Percentiles rank a stretch among this genome's conserved stretches.
phyloP scores from a whole-genome alignment of 2,113 vertebrate genomes.

The Poeciliopsis retropinna region DNA sequence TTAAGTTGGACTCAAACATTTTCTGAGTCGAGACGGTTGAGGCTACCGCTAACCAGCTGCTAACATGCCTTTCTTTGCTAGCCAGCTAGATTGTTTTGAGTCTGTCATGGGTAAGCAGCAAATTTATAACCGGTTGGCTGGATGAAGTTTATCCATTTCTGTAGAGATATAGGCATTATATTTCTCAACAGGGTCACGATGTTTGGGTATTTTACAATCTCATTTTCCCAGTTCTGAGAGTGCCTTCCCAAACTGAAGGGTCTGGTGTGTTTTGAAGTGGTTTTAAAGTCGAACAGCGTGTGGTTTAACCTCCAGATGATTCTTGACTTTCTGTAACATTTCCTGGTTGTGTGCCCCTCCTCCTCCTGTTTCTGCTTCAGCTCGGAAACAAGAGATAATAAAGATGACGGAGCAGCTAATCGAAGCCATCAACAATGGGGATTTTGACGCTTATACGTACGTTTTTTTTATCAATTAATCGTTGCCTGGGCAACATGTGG shows the following conservation, averaged over 20 bases:
- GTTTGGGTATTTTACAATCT: not conserved
- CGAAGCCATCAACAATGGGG: constrained; percentile 98
- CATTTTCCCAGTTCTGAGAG: not conserved
- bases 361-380: constrained; percentile 66
- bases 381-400: constrained; percentile 98
- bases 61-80: too few relatives aligned
- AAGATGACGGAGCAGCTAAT: constrained; percentile 99
- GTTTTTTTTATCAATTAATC: constrained; percentile 58
- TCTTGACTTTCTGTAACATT: constrained; percentile 18
- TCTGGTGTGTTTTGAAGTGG: constrained; percentile 11
- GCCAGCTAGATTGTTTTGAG: too few relatives aligned
- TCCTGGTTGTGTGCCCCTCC: not conserved
- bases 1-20: too few relatives aligned
- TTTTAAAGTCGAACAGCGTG: constrained; percentile 28
- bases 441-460: constrained; percentile 99
- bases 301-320: constrained; percentile 5
- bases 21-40: too few relatives aligned
- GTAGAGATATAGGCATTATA: too few relatives aligned
- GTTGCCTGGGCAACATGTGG: not conserved
- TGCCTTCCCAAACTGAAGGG: not conserved
- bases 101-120: too few relatives aligned
- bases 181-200: not conserved
- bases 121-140: too few relatives aligned
- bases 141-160: too few relatives aligned
- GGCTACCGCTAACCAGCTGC: too few relatives aligned